Conservation (phyloP, 2,113 vertebrate genomes). For the Chaetodon trifascialis region DNA sequence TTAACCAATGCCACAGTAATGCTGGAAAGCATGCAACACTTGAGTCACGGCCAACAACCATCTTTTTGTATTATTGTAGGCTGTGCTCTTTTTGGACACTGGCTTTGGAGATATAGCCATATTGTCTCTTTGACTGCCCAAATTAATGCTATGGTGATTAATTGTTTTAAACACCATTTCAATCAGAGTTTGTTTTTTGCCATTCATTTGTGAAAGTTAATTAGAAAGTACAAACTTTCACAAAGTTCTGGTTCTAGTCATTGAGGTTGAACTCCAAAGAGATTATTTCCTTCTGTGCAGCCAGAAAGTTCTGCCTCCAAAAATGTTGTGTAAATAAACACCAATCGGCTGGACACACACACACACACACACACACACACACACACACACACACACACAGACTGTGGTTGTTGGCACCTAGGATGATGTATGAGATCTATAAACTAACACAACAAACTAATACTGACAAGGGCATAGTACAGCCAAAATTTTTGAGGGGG, state of each 20-base stretch:
- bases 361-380: neutral
- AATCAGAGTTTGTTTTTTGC: neutral
- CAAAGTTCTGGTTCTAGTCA: neutral
- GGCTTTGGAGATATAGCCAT: neutral
- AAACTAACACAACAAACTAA: constrained; percentile 48
- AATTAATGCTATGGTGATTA: neutral
- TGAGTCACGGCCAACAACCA: no score
- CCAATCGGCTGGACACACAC: neutral
- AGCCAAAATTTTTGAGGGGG: constrained; percentile 45
- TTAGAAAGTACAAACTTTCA: neutral
- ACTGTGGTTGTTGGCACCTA: constrained; percentile 22
- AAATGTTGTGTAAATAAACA: constrained; percentile 32
- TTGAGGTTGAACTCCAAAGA: neutral
- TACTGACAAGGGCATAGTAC: constrained; percentile 35
- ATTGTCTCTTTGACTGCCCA: neutral
- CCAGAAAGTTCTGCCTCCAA: constrained; percentile 24
- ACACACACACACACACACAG: neutral
- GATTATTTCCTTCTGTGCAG: constrained; percentile 25
- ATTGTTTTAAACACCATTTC: neutral
- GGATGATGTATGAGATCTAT: constrained; percentile 53
- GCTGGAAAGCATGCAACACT: no score
- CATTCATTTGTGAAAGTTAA: neutral
- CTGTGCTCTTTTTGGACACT: no score
- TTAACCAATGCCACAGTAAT: no score
- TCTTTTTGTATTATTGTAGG: no score